A percentile compares a stretch with the other conserved stretches of the same genome.
phyloP scores from a whole-genome alignment of 2,888 invertebrate species.

The Clunio marinus region DNA sequence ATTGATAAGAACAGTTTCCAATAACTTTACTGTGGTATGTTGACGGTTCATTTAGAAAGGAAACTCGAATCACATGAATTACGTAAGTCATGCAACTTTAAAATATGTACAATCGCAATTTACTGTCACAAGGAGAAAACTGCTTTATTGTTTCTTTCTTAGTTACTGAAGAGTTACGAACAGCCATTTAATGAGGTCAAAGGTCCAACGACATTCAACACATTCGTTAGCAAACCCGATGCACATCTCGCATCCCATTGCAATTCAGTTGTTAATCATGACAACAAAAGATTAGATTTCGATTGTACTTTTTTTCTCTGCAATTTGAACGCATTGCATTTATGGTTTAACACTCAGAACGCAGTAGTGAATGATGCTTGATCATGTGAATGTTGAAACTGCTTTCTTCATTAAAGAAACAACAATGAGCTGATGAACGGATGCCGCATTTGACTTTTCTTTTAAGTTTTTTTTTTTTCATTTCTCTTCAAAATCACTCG shows the following conservation, averaged over 20 bases:
- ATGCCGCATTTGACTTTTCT: slow-evolving; percentile 2
- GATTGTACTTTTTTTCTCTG: background rate
- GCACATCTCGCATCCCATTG: background rate
- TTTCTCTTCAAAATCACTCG: too few relatives aligned
- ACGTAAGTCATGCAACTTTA: too few relatives aligned
- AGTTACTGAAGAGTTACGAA: too few relatives aligned
- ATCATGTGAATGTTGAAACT: too few relatives aligned
- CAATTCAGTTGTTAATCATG: background rate
- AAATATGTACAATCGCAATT: too few relatives aligned
- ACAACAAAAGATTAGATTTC: slow-evolving; percentile 14
- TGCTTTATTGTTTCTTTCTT: too few relatives aligned
- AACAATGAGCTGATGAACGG: background rate
- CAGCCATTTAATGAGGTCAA: slow-evolving; percentile 13
- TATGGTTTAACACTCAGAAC: background rate
- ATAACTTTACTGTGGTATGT: background rate
- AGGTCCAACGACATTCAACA: slow-evolving; percentile 13
- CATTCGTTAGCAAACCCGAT: background rate
- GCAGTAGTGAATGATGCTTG: background rate
- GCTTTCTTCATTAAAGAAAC: background rate
- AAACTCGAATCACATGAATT: too few relatives aligned
- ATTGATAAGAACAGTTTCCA: slow-evolving; percentile 7
- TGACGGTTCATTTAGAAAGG: background rate
- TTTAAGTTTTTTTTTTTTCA: background rate
- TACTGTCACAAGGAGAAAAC: too few relatives aligned
- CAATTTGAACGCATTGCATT: background rate